A percentile compares a stretch with the other conserved stretches of the same genome.
These are phyloP conservation scores for Pseudomugil gertrudae DNA, from an alignment of 2,797 vertebrate species.

Conservation along the genomic window DNA sequence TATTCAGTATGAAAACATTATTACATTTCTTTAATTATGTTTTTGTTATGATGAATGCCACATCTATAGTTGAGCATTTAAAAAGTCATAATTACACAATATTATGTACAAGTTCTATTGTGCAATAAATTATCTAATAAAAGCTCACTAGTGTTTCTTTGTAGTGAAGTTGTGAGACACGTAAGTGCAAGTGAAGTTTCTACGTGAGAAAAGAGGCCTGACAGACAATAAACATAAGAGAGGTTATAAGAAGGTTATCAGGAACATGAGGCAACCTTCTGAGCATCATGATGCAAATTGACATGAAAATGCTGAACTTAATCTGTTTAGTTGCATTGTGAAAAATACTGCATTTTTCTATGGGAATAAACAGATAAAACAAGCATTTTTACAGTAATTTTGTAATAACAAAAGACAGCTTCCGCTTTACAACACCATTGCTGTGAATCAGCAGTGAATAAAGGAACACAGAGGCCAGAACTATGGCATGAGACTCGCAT, in stretches of 20 bases:
- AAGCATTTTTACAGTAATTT: not conserved
- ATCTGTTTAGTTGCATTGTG: constrained; percentile 2
- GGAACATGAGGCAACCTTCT: constrained; percentile 38
- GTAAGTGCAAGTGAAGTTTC: not conserved
- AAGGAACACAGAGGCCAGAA: constrained; percentile 17
- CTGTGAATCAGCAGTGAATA: constrained; percentile 59
- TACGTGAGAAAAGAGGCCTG: not conserved
- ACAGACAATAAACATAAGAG: constrained; percentile 14
- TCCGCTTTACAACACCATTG: not conserved
- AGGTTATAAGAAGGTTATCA: constrained; percentile 15
- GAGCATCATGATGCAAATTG: not conserved
- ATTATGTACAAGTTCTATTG: not conserved
- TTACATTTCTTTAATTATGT: too few species aligned
- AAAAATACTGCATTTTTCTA: not conserved
- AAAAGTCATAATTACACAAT: constrained; percentile 1
- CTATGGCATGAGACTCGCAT: constrained; percentile 26
- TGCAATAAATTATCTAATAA: not conserved
- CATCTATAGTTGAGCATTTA: not conserved
- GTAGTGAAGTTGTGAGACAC: not conserved
- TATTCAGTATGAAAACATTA: too few species aligned
- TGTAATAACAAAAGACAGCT: constrained; percentile 3
- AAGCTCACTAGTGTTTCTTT: not conserved
- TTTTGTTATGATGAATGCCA: too few species aligned
- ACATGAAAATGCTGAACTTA: not conserved
- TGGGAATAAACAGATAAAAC: constrained; percentile 7